Conservation (phyloP, 1,140 invertebrate genomes). For the Olivierus martensii region DNA sequence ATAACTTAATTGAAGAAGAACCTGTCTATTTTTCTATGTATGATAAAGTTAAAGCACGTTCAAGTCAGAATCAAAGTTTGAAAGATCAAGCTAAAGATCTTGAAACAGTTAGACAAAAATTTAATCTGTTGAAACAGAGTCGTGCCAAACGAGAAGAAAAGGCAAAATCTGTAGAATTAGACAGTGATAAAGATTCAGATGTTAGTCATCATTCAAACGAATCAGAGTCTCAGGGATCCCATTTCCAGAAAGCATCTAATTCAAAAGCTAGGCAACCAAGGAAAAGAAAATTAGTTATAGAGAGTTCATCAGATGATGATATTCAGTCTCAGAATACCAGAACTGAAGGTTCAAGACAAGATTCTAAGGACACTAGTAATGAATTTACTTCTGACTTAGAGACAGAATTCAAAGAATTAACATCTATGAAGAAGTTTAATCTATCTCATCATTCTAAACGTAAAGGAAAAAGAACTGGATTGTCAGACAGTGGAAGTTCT, state of each 20-base stretch:
- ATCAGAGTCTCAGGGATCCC: conserved; percentile 6
- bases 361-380: conserved; percentile 8
- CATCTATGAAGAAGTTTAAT: conserved; percentile 2
- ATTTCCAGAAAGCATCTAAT: neutral
- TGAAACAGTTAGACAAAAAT: conserved; percentile 74
- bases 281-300: conserved; percentile 16
- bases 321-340: conserved; percentile 1
- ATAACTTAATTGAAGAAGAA: conserved; percentile 67
- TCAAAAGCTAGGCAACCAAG: conserved; percentile 7
- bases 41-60: conserved; percentile 91
- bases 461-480: conserved; percentile 31
- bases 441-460: conserved; percentile 1
- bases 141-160: conserved; percentile 20
- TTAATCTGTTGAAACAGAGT: conserved; percentile 72
- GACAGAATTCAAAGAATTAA: conserved; percentile 8
- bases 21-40: conserved; percentile 94
- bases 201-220: conserved; percentile 6
- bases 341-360: conserved; percentile 3
- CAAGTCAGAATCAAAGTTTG: conserved; percentile 50
- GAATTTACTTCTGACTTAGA: conserved; percentile 16
- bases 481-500: conserved; percentile 14
- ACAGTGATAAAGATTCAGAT: conserved; percentile 16
- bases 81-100: conserved; percentile 70
- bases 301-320: conserved; percentile 17
- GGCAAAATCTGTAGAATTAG: conserved; percentile 8